Evolutionary conservation across 1,140 invertebrate species (phyloP), one percentile per base, ranked within the genome.

Genomic region (Drosophila sulfurigaster): DNA sequence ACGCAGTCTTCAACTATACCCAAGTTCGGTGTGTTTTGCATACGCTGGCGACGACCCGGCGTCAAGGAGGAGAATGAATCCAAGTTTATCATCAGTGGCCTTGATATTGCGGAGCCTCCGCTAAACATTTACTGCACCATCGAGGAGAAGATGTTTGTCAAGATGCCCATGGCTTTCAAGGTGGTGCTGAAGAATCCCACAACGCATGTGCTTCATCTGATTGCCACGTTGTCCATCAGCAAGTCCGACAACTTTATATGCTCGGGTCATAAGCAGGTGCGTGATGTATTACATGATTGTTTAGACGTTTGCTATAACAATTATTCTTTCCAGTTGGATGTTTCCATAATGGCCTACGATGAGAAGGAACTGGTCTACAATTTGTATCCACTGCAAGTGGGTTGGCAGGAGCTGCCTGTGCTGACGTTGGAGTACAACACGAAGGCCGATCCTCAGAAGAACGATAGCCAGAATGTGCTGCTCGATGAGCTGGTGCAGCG

Each of bases 131-230:
- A 93, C 60, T 93, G 92, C 75, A 82, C 88, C 46, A 91, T 92
- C n/a, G 92, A 92, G 60, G 92, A 93, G 72, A 92, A 91, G 77
- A 90, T 93, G 87, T 93, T 92, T 52, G 92, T 93, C 0, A 92
- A 92, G 72, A 92, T 92, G 86, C 91, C 92, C 41, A 91, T 93
- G 79, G 83, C 88, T 0, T 86, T 92, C 10, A 92, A 92, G 52
- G 86, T 93, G 62, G 81, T 92, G 0, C 72, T 93, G 0, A 91
- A 88, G 43, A 93, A 93, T 75, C 92, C 92, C 20, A 90, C 90
- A 3, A 60, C 70, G 16, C 81, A 87, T 69, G 83, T 92, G 2
- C 56, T 93, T 0, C 92, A 92, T 75, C 69, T 93, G 28, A 82
- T 88, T 56, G 85, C 91, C 13, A 87, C 82, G 8, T 43, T 92